Conservation (phyloP, 2,888 invertebrate species). For the Ellobium chinense region DNA sequence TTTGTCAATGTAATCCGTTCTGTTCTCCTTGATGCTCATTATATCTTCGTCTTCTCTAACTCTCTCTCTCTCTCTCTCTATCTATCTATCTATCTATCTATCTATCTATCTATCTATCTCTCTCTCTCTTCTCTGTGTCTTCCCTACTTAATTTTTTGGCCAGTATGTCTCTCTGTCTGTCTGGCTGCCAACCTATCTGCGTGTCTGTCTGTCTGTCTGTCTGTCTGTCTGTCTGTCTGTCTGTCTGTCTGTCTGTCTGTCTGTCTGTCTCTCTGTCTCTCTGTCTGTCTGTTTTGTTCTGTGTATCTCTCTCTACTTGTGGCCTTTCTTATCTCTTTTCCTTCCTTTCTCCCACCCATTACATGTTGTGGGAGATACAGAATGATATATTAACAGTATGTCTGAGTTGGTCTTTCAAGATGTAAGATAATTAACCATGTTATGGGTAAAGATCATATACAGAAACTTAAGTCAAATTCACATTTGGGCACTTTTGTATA, state of each 20-base stretch:
- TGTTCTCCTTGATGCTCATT: too few relatives aligned
- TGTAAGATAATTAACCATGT: too few relatives aligned
- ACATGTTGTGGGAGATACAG: too few relatives aligned
- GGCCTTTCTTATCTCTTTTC: not conserved
- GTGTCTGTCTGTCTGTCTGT: not conserved
- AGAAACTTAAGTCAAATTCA: too few relatives aligned
- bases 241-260: not conserved
- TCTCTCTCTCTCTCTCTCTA: not conserved
- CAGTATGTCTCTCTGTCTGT: not conserved
- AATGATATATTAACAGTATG: too few relatives aligned
- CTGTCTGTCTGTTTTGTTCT: not conserved
- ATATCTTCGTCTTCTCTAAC: not conserved
- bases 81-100: not conserved
- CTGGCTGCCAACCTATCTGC: not conserved
- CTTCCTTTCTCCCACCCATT: not conserved
- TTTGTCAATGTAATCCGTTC: too few relatives aligned
- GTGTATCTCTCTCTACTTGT: not conserved
- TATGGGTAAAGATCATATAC: too few relatives aligned
- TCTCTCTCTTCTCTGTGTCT: not conserved
- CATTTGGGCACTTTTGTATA: too few relatives aligned
- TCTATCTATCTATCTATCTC: slow-evolving; percentile 10
- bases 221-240: not conserved
- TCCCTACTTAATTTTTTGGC: not conserved
- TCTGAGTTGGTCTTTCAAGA: too few relatives aligned
- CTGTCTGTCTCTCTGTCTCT: slow-evolving; percentile 11